Base-by-base conservation (phyloP, 2,888 invertebrate genomes). In the Calliphora vomitoria region DNA sequence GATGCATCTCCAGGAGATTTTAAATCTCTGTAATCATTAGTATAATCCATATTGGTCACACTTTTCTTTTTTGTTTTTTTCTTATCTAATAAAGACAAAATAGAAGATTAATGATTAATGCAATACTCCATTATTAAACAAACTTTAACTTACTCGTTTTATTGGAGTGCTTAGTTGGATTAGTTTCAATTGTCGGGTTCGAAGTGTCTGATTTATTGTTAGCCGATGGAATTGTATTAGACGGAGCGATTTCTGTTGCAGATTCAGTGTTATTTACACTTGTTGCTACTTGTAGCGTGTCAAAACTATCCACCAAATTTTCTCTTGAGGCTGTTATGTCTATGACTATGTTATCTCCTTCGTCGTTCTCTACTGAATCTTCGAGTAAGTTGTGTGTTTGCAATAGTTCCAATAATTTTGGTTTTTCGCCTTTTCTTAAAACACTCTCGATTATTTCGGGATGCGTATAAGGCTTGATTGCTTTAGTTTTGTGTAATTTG, bases 11-110 rank as follows among this genome's bases (percentile, higher is more conserved):
- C 80, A 1, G 80, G 58, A 44, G 85, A 85, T 25, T 62, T 68
- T 3, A 55, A 38, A 55, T 76, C 76, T 71, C 69, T 75, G 50
- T 18, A 60, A 62, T 64, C 47, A 20, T 47, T 66, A 35, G 50
- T 58, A n/a, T n/a, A 4, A 31, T 83, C 87, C 74, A 83, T 76
- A 47, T 60, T 58, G 66, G 25, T 35, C 44, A 55, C 38, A 53
- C 35, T 72, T 80, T 62, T 74, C 50, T 85, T 80, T 66, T 72
- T 60, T 47, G 75, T 58, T 80, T 62, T 84, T 11, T 74, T 72
- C 68, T 69, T 78, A 79, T 85, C 87, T 85, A 87, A 82, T 69
- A 79, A 79, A 84, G 66, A 87, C 71, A 82, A 78, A 86, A 76
- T 47, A 86, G 69, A 85, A 69, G 18, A 76, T 85, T 85, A 85